Conservation (phyloP, 2,888 invertebrate species). For the Phortica okadai region DNA sequence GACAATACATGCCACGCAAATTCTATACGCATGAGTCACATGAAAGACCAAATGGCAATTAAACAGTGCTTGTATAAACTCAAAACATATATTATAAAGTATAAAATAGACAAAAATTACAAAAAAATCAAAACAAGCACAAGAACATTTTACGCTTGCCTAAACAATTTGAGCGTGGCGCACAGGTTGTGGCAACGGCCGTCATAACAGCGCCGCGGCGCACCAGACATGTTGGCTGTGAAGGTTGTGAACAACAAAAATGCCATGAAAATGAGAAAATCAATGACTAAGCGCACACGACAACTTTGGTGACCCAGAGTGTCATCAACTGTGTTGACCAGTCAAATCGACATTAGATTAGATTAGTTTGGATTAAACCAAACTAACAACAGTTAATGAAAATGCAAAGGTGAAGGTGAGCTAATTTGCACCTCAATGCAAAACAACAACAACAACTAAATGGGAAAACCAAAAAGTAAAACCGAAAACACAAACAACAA, state of each 20-base stretch:
- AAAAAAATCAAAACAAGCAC: background rate
- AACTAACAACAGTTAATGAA: background rate
- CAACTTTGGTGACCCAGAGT: background rate
- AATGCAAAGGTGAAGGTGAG: constrained; percentile 1
- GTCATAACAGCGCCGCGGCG: too few species aligned
- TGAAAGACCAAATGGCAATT: background rate
- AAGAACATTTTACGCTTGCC: background rate
- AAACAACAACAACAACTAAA: too few species aligned
- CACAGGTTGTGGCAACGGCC: background rate
- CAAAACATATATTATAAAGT: background rate
- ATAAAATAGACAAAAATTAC: background rate
- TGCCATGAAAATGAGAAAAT: constrained; percentile 27
- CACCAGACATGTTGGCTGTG: background rate
- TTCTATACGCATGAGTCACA: background rate
- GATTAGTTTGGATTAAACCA: background rate
- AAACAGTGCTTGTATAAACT: background rate
- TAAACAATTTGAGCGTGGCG: background rate
- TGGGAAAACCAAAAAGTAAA: too few species aligned
- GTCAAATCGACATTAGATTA: constrained; percentile 11
- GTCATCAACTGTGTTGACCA: background rate
- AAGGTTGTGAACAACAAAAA: background rate
- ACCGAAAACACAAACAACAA: too few species aligned
- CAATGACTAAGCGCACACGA: background rate
- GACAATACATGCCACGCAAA: background rate
- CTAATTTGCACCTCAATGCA: background rate